Percentiles rank a stretch among this genome's conserved stretches.
Conservation (phyloP, 2,888 invertebrate species). For the Caenorhabditis sp. region DNA sequence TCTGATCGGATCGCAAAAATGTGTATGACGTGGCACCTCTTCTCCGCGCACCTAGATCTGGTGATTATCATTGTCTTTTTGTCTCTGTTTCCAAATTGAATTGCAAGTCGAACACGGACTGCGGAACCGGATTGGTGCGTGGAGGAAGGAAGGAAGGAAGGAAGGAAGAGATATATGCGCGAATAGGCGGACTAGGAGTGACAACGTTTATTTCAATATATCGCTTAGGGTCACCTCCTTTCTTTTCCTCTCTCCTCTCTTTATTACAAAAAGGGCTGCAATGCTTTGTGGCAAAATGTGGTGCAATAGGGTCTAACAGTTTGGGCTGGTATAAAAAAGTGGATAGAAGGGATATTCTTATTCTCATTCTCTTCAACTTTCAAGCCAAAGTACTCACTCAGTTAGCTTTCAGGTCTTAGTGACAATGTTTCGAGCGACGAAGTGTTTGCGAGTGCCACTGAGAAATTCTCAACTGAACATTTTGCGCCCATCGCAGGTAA, state of each 20-base stretch:
- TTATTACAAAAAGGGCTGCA: neutral
- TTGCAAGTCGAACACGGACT: slow-evolving; percentile 32
- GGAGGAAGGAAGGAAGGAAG: slow-evolving; percentile 5
- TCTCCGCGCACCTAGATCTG: neutral
- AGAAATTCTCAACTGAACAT: slow-evolving; percentile 40
- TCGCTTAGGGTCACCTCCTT: slow-evolving; percentile 20
- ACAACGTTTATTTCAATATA: slow-evolving; percentile 28
- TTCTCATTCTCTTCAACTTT: neutral
- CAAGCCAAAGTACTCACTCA: neutral
- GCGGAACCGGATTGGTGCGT: slow-evolving; percentile 42
- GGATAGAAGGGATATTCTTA: neutral
- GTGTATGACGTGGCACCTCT: slow-evolving; percentile 18
- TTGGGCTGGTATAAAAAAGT: slow-evolving; percentile 15
- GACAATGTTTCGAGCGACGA: slow-evolving; percentile 55
- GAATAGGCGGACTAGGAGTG: slow-evolving; percentile 1
- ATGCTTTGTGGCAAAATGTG: slow-evolving; percentile 25
- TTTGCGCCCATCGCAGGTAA: slow-evolving; percentile 39
- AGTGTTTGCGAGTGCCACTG: slow-evolving; percentile 14
- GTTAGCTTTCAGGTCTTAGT: neutral
- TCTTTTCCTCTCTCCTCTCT: neutral
- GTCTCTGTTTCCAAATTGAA: neutral
- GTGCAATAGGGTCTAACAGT: slow-evolving; percentile 46
- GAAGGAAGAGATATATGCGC: slow-evolving; percentile 1
- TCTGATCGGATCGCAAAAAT: slow-evolving; percentile 20
- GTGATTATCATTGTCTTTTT: slow-evolving; percentile 29